These are phyloP conservation scores for Trypoxylus dichotomus DNA, from an alignment of 1,140 invertebrate genomes.

Conservation along the genomic window DNA sequence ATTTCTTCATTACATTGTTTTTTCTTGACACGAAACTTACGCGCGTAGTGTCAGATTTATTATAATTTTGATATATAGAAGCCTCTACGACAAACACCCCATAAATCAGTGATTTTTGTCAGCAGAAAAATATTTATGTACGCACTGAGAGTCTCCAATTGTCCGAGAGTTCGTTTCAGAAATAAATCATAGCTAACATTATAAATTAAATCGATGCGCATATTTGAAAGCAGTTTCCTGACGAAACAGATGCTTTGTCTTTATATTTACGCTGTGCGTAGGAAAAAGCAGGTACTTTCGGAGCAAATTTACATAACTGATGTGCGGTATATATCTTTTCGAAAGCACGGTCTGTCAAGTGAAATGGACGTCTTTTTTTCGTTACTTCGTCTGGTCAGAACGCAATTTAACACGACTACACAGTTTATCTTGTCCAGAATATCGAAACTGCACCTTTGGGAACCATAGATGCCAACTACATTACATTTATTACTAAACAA, in stretches of 20 bases:
- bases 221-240: conserved; percentile 2
- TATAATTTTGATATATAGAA: conserved; percentile 7
- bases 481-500: conserved; percentile 25
- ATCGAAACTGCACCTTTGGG: conserved; percentile 13
- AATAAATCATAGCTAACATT: not conserved
- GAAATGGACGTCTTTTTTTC: conserved; percentile 4
- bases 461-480: conserved; percentile 16
- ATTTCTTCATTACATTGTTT: not conserved
- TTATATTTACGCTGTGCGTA: not conserved
- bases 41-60: not conserved
- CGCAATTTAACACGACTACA: not conserved
- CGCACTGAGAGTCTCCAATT: not conserved
- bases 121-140: not conserved
- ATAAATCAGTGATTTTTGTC: not conserved
- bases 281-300: not conserved
- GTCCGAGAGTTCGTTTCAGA: not conserved
- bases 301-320: conserved; percentile 2
- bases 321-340: not conserved
- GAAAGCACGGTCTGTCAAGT: not conserved
- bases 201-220: not conserved
- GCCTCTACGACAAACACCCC: not conserved
- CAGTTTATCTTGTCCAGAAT: conserved; percentile 22
- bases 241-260: not conserved
- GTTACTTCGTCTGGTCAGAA: not conserved
- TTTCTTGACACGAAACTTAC: not conserved